Percentiles rank a stretch among this genome's conserved stretches.
phyloP scores from a whole-genome alignment of 1,140 invertebrate species.

The Thaumetopoea pityocampa region DNA sequence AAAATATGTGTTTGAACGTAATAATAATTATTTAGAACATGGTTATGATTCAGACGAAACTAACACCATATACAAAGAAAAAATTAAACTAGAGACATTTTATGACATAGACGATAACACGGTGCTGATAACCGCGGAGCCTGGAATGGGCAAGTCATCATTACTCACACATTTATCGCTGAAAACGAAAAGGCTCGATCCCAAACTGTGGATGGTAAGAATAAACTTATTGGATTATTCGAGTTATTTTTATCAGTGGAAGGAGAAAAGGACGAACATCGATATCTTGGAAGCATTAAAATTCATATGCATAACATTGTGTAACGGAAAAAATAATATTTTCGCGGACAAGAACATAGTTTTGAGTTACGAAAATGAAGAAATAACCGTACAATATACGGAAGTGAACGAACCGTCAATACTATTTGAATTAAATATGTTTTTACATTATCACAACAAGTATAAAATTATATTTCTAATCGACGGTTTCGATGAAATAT shows the following conservation, averaged over 20 bases:
- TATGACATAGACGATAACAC: neutral
- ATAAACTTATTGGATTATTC: slow-evolving; percentile 8
- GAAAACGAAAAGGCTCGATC: neutral
- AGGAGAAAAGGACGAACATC: neutral
- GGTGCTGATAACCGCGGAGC: neutral
- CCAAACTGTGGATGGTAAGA: slow-evolving; percentile 2
- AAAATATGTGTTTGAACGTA: too few relatives aligned
- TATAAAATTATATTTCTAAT: neutral
- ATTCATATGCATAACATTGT: slow-evolving; percentile 5
- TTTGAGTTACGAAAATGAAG: too few relatives aligned
- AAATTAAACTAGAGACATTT: neutral
- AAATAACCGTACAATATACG: too few relatives aligned
- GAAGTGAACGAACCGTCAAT: neutral
- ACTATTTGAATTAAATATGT: slow-evolving; percentile 11
- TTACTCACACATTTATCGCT: slow-evolving; percentile 10
- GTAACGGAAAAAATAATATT: neutral
- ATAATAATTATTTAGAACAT: too few relatives aligned
- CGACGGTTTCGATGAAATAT: slow-evolving; percentile 10
- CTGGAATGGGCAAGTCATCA: slow-evolving; percentile 14
- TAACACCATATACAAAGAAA: neutral
- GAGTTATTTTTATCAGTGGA: slow-evolving; percentile 1
- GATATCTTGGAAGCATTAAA: slow-evolving; percentile 2
- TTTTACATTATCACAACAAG: slow-evolving; percentile 3
- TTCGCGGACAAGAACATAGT: neutral
- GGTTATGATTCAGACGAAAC: too few relatives aligned